A percentile compares a stretch with the other conserved stretches of the same genome.
These are phyloP conservation scores for Sebastes melanostomus DNA, from an alignment of 2,797 vertebrate genomes.

Conservation along the genomic window DNA sequence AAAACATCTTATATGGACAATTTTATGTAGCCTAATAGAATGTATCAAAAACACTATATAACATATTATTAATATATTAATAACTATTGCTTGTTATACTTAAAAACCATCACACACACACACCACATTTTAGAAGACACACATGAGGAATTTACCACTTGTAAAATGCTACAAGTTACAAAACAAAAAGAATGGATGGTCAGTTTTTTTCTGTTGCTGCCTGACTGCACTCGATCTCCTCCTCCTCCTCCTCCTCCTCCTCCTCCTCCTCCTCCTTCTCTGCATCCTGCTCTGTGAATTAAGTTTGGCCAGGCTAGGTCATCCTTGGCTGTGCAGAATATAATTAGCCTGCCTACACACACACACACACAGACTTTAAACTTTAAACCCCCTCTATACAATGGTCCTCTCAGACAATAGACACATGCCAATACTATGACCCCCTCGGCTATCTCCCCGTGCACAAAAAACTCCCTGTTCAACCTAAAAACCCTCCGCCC, in stretches of 20 bases:
- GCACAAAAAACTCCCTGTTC: slow-evolving; percentile 59
- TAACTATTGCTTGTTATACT: neutral
- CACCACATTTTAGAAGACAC: neutral
- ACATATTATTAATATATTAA: neutral
- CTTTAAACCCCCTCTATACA: slow-evolving; percentile 67
- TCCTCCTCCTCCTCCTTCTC: slow-evolving; percentile 13
- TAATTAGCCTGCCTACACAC: slow-evolving; percentile 72
- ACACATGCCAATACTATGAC: slow-evolving; percentile 78
- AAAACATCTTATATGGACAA: neutral
- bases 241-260: neutral
- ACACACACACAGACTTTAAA: slow-evolving; percentile 67
- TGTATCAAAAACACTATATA: neutral
- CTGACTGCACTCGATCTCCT: slow-evolving; percentile 36
- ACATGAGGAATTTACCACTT: neutral
- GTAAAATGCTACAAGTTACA: slow-evolving; percentile 26
- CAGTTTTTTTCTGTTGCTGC: slow-evolving; percentile 33
- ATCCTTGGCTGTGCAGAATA: slow-evolving; percentile 71
- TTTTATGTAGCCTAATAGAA: neutral
- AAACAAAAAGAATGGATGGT: slow-evolving; percentile 2
- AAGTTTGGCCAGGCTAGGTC: slow-evolving; percentile 62
- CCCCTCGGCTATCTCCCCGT: slow-evolving; percentile 45
- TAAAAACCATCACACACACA: neutral
- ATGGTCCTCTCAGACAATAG: slow-evolving; percentile 73
- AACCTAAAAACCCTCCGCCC: neutral
- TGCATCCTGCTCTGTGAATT: slow-evolving; percentile 56